phyloP scores from a whole-genome alignment of 1,140 invertebrate species.

The Cyclina sinensis region DNA sequence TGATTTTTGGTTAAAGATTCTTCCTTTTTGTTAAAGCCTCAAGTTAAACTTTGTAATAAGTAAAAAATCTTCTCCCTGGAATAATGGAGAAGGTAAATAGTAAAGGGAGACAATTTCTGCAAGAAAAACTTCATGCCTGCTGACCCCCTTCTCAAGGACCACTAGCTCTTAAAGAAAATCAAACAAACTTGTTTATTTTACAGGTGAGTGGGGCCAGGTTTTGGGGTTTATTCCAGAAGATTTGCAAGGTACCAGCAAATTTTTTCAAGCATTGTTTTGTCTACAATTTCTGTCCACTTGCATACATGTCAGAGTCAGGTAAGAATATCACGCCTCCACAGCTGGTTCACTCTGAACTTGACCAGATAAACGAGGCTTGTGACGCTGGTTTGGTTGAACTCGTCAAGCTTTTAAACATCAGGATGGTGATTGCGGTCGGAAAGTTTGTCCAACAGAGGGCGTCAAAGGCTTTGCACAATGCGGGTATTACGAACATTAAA shows the following conservation, averaged over 20 bases:
- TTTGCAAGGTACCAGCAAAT: slow-evolving; percentile 91
- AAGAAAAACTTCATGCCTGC: too few relatives aligned
- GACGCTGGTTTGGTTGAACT: slow-evolving; percentile 90
- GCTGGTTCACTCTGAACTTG: slow-evolving; percentile 88
- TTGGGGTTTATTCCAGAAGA: slow-evolving; percentile 92
- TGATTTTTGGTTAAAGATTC: too few relatives aligned
- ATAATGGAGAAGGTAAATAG: too few relatives aligned
- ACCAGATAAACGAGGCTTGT: slow-evolving; percentile 87
- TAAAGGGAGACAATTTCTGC: too few relatives aligned
- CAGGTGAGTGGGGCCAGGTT: slow-evolving; percentile 93
- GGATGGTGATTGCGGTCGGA: slow-evolving; percentile 93
- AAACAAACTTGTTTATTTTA: slow-evolving; percentile 4
- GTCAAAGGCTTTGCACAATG: slow-evolving; percentile 89
- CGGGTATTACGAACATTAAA: slow-evolving; percentile 87
- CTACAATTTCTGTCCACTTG: slow-evolving; percentile 96
- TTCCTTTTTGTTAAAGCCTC: too few relatives aligned
- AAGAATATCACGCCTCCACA: slow-evolving; percentile 95
- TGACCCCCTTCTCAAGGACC: too few relatives aligned
- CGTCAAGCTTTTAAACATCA: slow-evolving; percentile 90
- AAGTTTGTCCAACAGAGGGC: slow-evolving; percentile 92
- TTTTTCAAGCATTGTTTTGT: slow-evolving; percentile 94
- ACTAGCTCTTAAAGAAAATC: too few relatives aligned
- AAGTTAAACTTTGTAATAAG: too few relatives aligned
- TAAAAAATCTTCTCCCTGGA: too few relatives aligned
- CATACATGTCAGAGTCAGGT: slow-evolving; percentile 92